Base-by-base conservation (phyloP, 2,113 vertebrate genomes). In the Clinocottus analis region DNA sequence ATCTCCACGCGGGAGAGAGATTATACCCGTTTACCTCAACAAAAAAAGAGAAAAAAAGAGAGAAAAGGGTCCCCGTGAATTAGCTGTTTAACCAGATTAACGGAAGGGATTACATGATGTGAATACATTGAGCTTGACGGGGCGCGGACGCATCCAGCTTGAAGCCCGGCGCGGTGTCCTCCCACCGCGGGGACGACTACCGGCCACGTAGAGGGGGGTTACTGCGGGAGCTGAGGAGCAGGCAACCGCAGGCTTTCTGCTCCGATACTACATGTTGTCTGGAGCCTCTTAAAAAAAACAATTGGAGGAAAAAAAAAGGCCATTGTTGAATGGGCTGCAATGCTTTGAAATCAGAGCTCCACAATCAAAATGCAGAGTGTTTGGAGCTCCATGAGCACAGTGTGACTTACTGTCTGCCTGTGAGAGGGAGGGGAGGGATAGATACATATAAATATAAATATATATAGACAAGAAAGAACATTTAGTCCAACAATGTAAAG, bases 51-150 rank as follows among this genome's bases (percentile, higher is more conserved):
- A n/a, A n/a, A n/a, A n/a, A n/a, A n/a, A n/a, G n/a, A n/a, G n/a
- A n/a, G n/a, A n/a, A n/a, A n/a, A n/a, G 47, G 19, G 55, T 77
- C 76, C 79, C 56, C 19, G 66, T 69, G 84, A 91, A 93, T 92
- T 89, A 90, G 77, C 79, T 23, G 11, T 0, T 86, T 86, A 85
- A 89, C 55, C 75, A 89, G 90, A 93, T 93, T 87, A 91, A 61
- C 69, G 72, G 68, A 4, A 49, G 82, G 92, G 91, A 92, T 94
- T 92, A 93, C 91, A 93, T 62, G 90, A 84, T 86, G 85, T 79
- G 85, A 82, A 90, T 84, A 33, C 83, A 82, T 84, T 79, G 81
- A 86, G 75, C 58, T 87, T 85, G 62, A 86, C 72, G 72, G 86
- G 86, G 76, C 72, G 67, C 70, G 71, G 77, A 86, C 41, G 81